Evolutionary conservation across 2,113 vertebrate species (phyloP), one percentile per base, ranked within the genome.

Genomic region (Thalassoma bifasciatum): DNA sequence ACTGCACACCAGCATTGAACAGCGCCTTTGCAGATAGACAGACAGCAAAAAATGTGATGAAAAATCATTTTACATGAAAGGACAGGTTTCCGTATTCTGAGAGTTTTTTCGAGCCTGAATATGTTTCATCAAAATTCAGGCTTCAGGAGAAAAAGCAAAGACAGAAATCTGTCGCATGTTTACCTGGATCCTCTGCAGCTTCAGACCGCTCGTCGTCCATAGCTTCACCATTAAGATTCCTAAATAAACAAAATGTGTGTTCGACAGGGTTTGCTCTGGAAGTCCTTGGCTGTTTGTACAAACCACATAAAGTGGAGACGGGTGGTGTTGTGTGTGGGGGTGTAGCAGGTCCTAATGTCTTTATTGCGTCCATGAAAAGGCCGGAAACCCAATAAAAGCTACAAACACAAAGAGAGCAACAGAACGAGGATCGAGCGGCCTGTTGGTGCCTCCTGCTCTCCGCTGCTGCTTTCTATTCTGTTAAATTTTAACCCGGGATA

Each of bases 341-440:
- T 44, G 11, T 1, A 50, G 62, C 63, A 60, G 61, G 72, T 77
- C 74, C 86, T 91, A 77, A 73, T 83, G 88, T 54, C 87, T 92
- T 93, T 92, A 88, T 77, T 82, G 89, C 86, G 67, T 79, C 83
- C 75, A 81, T 88, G 88, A 93, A 93, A 86, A 87, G 77, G 86
- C 84, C 89, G 89, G 91, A 93, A 91, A 84, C 81, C 83, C 85
- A 87, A 90, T 93, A 91, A 90, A 93, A 84, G 73, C 63, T 72
- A 60, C 69, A 81, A 44, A 73, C 49, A 42, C 63, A 87, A 89
- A 90, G 86, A 68, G 56, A 71, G 19, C 77, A 56, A 36, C 61
- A 72, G 69, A 81, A 68, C 67, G 40, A 37, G 34, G 17, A 52
- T 50, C 3, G 19, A 53, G 56, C 34, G 44, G 46, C 62, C 66